Base-by-base conservation (phyloP, 2,113 vertebrate species). In the Aramus guarauna region DNA sequence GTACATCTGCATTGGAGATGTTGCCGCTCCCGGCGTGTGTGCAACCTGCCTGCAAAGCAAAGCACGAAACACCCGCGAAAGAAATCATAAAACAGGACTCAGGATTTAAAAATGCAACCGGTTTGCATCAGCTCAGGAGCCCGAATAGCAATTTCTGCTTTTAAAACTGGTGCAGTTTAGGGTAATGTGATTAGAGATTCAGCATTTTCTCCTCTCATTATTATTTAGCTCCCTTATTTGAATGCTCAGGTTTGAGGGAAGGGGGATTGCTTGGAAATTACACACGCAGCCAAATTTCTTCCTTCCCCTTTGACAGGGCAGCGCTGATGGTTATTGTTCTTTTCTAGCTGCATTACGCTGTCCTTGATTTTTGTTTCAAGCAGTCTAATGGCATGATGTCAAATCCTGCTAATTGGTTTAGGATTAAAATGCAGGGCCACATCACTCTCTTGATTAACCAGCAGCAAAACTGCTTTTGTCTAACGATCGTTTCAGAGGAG, bases 391-490 rank as follows among this genome's bases (percentile, higher is more conserved):
- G 96, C 95, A 96, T 92, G 94, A 95, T 97, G 91, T 96, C 96
- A 97, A 97, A 97, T 97, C 96, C 94, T 86, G 92, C 94, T 97
- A 97, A 97, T 97, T 97, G 96, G 97, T 97, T 97, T 97, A 97
- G 96, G 96, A 97, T 97, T 97, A 97, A 97, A 97, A 97, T 97
- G 95, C 96, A 97, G 96, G 92, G 96, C 95, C 96, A 96, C 94
- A 96, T 96, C 96, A 97, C 90, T 96, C 95, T 97, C 96, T 96
- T 96, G 95, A 97, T 97, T 97, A 97, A 96, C 93, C 95, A 96
- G 95, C 95, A 96, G 95, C 86, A 96, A 97, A 97, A 97, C 94
- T 88, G 95, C 93, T 97, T 96, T 92, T 97, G 95, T 97, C 89
- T 97, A 96, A 96, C 22, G 91, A 97, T 94, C 81, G 37, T 95